Base-by-base conservation (phyloP, 2,888 invertebrate genomes). In the Smittia aterrima region DNA sequence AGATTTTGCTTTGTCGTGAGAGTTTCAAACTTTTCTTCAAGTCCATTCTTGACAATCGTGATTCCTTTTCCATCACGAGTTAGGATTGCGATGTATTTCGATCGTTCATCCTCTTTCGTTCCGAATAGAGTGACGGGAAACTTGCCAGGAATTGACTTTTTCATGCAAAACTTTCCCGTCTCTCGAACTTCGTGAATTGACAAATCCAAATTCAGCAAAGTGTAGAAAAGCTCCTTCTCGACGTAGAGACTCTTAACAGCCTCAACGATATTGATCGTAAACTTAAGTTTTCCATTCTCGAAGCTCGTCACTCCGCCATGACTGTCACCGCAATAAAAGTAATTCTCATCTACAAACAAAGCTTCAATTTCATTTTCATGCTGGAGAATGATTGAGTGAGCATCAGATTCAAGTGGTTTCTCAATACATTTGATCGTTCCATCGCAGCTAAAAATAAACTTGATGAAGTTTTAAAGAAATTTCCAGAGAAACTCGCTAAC, bases 251-350 rank as follows among this genome's bases (percentile, higher is more conserved):
- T 81, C 73, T 82, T 82, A 0, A 83, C 81, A 75, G 83, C 81
- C 76, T 83, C 83, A 1, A 83, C 79, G 62, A 83, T 75, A 77
- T 80, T 83, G 75, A 80, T 83, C 76, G 83, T 83, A 18, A 81
- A 81, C 25, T 66, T 66, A 9, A 74, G 25, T 53, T 74, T 74
- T 6, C 64, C 64, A 13, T 74, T 25, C 6, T 74, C 66, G 24
- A 75, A 68, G n/a, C 53, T 11, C 32, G 58, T 27, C 16, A 83
- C 82, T 1, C 82, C 81, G 20, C 83, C 83, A 74, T 82, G 82
- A 72, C 83, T 83, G 75, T 83, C 83, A 22, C 47, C 47, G 47
- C 47, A 47, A 74, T 80, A 83, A 1, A 78, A 40, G 16, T 80
- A 76, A 16, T 80, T 77, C 4, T 79, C 80, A 75, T 79, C 79